Evolutionary conservation across 2,888 invertebrate species (phyloP).

Genomic region (Tipula lateralis): DNA sequence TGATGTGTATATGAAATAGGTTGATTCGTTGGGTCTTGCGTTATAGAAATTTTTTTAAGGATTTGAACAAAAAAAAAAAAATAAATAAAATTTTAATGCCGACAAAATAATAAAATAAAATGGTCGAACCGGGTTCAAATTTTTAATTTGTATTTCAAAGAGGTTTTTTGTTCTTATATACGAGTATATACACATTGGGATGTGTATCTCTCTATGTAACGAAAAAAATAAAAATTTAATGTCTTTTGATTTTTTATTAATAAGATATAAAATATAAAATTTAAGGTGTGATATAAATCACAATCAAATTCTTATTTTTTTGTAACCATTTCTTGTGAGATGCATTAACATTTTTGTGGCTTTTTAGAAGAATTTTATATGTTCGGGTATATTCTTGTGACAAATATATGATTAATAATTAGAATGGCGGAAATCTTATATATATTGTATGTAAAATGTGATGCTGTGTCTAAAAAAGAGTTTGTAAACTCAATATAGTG

Average conservation of each 20-base stretch:
- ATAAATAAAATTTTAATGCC: background rate
- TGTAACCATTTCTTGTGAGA: background rate
- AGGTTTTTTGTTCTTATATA: background rate
- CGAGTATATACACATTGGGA: too few species aligned
- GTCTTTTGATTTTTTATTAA: constrained; percentile 7
- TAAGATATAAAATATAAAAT: constrained; percentile 4
- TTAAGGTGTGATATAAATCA: constrained; percentile 19
- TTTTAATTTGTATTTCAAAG: background rate
- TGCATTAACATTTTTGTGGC: background rate
- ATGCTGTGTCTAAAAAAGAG: too few species aligned
- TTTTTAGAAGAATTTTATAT: background rate
- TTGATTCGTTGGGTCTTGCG: background rate
- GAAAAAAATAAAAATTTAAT: background rate
- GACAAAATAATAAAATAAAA: constrained; percentile 11
- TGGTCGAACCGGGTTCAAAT: background rate
- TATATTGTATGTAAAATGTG: too few species aligned
- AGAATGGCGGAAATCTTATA: background rate
- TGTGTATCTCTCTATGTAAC: too few species aligned
- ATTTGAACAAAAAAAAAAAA: background rate
- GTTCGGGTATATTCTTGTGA: background rate
- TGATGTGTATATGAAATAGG: background rate
- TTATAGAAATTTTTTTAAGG: background rate
- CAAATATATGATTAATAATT: background rate
- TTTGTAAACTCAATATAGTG: too few species aligned
- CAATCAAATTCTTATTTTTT: background rate